Conservation (phyloP, 2,888 invertebrate species). For the Idaea biselata region DNA sequence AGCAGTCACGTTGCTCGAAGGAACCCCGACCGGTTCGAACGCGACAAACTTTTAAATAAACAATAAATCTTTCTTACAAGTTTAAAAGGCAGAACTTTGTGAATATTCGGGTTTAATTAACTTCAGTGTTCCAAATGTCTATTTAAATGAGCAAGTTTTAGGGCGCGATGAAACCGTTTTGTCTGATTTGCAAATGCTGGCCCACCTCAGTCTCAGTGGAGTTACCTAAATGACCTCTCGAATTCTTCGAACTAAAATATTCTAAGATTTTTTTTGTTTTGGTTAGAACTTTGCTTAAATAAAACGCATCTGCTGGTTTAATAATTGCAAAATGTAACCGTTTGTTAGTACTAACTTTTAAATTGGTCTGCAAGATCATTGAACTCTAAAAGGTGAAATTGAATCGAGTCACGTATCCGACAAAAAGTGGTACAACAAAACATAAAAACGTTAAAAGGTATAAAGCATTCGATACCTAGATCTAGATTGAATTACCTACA, state of each 20-base stretch:
- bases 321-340: neutral
- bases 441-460: neutral
- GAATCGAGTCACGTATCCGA: neutral
- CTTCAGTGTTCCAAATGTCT: neutral
- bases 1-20: conserved; percentile 27
- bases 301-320: neutral
- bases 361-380: neutral
- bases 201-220: conserved; percentile 46
- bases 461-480: neutral
- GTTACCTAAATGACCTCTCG: conserved; percentile 17
- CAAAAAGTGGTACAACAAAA: neutral
- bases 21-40: conserved; percentile 5
- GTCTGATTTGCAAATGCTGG: conserved; percentile 60
- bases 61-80: conserved; percentile 16
- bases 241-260: neutral
- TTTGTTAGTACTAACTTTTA: neutral
- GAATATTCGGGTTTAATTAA: neutral
- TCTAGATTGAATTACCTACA: neutral
- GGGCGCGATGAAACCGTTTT: conserved; percentile 55
- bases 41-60: conserved; percentile 42
- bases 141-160: neutral
- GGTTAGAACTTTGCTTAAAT: neutral
- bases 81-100: neutral
- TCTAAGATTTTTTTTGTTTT: neutral
- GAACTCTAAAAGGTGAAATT: neutral